Percentiles rank a stretch among this genome's conserved stretches.
Evolutionary conservation across 1,140 invertebrate species (phyloP).

Genomic region (Drosophila ficusphila): DNA sequence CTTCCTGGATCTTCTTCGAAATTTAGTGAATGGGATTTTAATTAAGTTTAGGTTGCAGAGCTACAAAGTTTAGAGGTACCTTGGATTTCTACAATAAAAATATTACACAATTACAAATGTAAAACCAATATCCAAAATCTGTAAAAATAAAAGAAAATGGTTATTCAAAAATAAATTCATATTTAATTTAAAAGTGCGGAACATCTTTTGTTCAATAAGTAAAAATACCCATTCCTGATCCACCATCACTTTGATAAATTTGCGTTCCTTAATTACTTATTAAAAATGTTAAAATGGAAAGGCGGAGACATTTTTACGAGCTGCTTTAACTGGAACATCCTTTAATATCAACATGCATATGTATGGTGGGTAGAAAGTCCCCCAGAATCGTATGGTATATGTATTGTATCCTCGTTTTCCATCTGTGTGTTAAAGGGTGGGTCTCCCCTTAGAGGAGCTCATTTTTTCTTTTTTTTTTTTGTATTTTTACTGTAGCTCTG

Average conservation of each 20-base stretch:
- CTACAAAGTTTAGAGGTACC: neutral
- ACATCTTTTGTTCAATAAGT: too few species aligned
- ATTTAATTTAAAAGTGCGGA: too few species aligned
- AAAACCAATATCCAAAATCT: too few species aligned
- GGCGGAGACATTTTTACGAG: neutral
- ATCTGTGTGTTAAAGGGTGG: conserved; percentile 8
- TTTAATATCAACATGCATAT: neutral
- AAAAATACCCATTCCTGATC: too few species aligned
- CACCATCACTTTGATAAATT: too few species aligned
- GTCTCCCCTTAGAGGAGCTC: conserved; percentile 16
- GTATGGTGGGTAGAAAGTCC: neutral
- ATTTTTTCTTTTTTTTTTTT: conserved; percentile 73
- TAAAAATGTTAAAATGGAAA: neutral
- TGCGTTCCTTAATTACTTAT: neutral
- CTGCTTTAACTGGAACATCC: neutral
- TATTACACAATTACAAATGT: too few species aligned
- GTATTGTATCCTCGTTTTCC: conserved; percentile 24
- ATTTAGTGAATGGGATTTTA: conserved; percentile 23
- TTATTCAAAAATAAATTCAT: neutral
- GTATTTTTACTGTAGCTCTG: conserved; percentile 81
- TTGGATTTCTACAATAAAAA: too few species aligned
- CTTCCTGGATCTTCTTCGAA: neutral
- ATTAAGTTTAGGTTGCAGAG: conserved; percentile 3
- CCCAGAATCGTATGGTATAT: conserved; percentile 17
- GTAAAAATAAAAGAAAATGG: neutral